These are phyloP conservation scores for Xestia ashworthii DNA, from an alignment of 2,888 invertebrate genomes.

Conservation along the genomic window DNA sequence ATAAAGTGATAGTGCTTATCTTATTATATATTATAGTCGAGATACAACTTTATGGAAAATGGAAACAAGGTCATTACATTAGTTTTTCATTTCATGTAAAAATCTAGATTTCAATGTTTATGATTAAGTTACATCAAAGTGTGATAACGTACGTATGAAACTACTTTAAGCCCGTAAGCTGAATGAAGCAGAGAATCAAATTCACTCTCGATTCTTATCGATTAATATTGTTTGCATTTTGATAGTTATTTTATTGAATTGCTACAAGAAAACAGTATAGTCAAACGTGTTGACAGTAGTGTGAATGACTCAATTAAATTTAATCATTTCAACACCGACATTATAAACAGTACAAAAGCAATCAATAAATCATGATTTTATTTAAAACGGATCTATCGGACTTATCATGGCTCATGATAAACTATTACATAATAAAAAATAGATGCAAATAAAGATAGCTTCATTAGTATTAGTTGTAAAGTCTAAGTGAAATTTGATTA, in stretches of 20 bases:
- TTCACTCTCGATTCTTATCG: neutral
- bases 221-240: neutral
- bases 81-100: too few relatives aligned
- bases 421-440: slow-evolving; percentile 44
- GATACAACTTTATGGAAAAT: neutral
- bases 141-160: neutral
- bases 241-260: neutral
- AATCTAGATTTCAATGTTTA: neutral
- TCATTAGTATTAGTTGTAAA: slow-evolving; percentile 49
- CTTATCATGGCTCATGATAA: slow-evolving; percentile 28
- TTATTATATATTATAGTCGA: too few relatives aligned
- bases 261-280: neutral
- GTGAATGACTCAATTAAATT: slow-evolving; percentile 10
- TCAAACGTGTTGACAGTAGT: neutral
- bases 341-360: slow-evolving; percentile 21
- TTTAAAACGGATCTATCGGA: slow-evolving; percentile 48
- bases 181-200: neutral
- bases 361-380: slow-evolving; percentile 39
- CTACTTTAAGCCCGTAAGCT: neutral
- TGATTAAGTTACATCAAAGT: neutral
- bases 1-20: neutral
- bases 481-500: slow-evolving; percentile 57
- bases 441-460: slow-evolving; percentile 43
- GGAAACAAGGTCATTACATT: neutral
- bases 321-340: slow-evolving; percentile 11